These are phyloP conservation scores for Macrobrachium rosenbergii DNA, from an alignment of 1,140 invertebrate genomes.

Conservation along the genomic window DNA sequence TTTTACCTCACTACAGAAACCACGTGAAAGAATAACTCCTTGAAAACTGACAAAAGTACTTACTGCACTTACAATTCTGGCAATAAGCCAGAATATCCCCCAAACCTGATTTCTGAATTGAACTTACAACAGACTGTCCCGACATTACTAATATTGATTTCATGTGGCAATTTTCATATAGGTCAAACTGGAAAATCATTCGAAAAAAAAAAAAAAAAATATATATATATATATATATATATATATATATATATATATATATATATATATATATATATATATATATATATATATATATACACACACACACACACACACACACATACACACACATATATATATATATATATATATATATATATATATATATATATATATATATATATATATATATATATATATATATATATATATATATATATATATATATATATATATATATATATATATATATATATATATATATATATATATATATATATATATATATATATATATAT, in stretches of 20 bases:
- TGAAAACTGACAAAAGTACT: no score
- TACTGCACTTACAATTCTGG: no score
- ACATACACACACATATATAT: neutral
- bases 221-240: constrained; percentile 9
- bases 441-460: constrained; percentile 37
- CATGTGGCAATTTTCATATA: no score
- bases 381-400: constrained; percentile 36
- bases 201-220: constrained; percentile 13
- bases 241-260: constrained; percentile 14
- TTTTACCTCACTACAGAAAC: no score
- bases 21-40: no score
- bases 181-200: no score
- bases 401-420: constrained; percentile 39
- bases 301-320: neutral
- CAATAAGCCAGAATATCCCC: no score
- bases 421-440: constrained; percentile 44
- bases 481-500: constrained; percentile 39
- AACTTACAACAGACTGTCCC: no score
- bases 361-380: constrained; percentile 1
- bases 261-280: constrained; percentile 15
- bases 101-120: no score
- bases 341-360: neutral
- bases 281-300: constrained; percentile 34
- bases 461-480: constrained; percentile 44
- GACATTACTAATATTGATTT: no score